Evolutionary conservation across 2,888 invertebrate species (phyloP).

Genomic region (Habroteleia sp.): DNA sequence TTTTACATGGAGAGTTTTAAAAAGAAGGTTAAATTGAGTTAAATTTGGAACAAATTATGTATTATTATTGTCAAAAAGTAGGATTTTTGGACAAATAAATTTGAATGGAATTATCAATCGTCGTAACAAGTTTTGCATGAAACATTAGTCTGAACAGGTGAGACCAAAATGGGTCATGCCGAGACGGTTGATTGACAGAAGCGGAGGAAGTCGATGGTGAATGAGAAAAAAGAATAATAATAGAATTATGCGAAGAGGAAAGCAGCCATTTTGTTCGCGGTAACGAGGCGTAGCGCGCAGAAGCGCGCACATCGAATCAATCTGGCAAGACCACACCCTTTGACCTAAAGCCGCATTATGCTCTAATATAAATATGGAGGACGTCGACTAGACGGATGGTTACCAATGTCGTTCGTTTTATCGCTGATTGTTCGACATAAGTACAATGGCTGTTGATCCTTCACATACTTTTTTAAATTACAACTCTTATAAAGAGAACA

Average conservation of each 20-base stretch:
- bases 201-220: constrained; percentile 34
- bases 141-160: constrained; percentile 22
- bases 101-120: no score
- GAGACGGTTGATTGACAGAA: constrained; percentile 34
- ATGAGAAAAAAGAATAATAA: constrained; percentile 50
- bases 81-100: no score
- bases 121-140: neutral
- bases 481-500: constrained; percentile 33
- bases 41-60: no score
- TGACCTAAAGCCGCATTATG: constrained; percentile 76
- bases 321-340: constrained; percentile 80
- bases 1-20: no score
- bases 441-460: constrained; percentile 40
- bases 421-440: constrained; percentile 53
- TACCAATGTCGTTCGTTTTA: constrained; percentile 59
- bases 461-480: constrained; percentile 46
- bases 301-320: constrained; percentile 78
- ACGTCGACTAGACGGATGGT: constrained; percentile 58
- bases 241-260: constrained; percentile 63
- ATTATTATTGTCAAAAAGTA: no score
- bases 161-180: constrained; percentile 29
- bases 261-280: constrained; percentile 71
- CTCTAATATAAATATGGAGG: constrained; percentile 64
- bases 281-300: constrained; percentile 76
- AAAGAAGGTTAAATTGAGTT: no score